These are phyloP conservation scores for Drosophila picticornis DNA, from an alignment of 2,888 invertebrate genomes.

Conservation along the genomic window DNA sequence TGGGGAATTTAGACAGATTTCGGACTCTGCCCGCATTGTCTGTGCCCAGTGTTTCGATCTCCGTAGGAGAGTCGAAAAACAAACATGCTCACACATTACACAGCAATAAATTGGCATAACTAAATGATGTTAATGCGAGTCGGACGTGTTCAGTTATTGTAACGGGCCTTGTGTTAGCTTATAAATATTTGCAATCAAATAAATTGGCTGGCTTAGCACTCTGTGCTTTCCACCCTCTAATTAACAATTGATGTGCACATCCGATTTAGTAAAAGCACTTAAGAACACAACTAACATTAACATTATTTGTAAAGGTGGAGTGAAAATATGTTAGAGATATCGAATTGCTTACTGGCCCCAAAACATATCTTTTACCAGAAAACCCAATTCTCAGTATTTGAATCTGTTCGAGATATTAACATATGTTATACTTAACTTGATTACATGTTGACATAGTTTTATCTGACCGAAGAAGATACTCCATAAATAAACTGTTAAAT, in stretches of 20 bases:
- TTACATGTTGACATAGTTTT: neutral
- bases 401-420: no score
- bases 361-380: neutral
- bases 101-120: slow-evolving; percentile 10
- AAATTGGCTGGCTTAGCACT: neutral
- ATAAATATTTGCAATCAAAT: slow-evolving; percentile 12
- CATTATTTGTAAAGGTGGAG: neutral
- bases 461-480: neutral
- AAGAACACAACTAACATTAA: neutral
- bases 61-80: neutral
- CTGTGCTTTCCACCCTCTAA: neutral
- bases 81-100: slow-evolving; percentile 1
- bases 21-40: neutral
- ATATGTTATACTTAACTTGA: neutral
- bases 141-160: slow-evolving; percentile 10
- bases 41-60: neutral
- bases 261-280: slow-evolving; percentile 1
- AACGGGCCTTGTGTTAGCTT: neutral
- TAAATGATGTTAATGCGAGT: slow-evolving; percentile 12
- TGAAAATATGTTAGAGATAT: neutral
- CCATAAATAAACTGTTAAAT: neutral
- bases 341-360: neutral
- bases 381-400: neutral
- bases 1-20: neutral
- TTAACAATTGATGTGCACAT: slow-evolving; percentile 6